Base-by-base conservation (phyloP, 2,888 invertebrate species). In the Diplazon laetatorius region DNA sequence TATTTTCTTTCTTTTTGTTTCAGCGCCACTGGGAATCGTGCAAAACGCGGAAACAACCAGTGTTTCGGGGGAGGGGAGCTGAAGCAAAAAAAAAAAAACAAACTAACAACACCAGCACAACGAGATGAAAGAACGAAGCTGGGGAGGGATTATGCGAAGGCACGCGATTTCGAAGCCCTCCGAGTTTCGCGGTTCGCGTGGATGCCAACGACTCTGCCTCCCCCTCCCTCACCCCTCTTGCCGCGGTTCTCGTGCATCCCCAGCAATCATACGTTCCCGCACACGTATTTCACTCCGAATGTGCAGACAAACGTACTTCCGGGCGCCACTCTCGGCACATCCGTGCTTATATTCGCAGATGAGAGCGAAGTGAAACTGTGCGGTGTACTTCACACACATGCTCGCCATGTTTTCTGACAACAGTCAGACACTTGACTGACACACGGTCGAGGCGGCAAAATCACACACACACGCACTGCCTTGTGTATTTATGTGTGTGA, bases 101-200 rank as follows among this genome's bases (percentile, higher is more conserved):
- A 68, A 68, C 42, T 30, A 55, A 16, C 37, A 39, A 20, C 12
- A 30, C 55, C n/a, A 12, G 52, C 22, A 68, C 25, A 68, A 55
- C 55, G 42, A 68, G 22, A 55, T 42, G 52, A 42, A 42, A 52
- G 55, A 68, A 42, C 55, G 55, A 30, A 30, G 39, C 52, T 14
- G 30, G n/a, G 25, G 25, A 68, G 44, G 52, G 37, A 71, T 66
- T 55, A 50, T 44, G 35, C 44, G 22, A 55, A 66, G 52, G 60
- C 76, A 76, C 69, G 69, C 69, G 63, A 66, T 60, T 71, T 60
- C 44, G n/a, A 62, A 52, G 52, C 50, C 22, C 35, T n/a, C n/a
- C n/a, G 20, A 14, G 22, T 50, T 10, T 25, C 25, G 37, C 39
- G 25, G 55, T 14, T 50, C 39, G 50, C 22, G 22, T 52, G 16